Evolutionary conservation across 2,888 invertebrate species (phyloP).

Genomic region (Blastobasis lacticolella): DNA sequence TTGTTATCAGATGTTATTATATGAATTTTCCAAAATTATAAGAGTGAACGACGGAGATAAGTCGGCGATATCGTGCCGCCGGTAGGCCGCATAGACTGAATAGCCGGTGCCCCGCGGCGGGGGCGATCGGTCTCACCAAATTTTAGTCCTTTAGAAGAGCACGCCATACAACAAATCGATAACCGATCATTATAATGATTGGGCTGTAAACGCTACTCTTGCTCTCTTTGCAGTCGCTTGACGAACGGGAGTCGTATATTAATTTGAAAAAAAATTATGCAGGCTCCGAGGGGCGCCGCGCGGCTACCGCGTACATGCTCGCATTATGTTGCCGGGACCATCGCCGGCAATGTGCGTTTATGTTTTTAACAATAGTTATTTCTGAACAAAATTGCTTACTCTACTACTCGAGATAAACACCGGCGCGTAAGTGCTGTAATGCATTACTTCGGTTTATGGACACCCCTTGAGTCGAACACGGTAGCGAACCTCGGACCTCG

Average conservation of each 20-base stretch:
- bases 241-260: constrained; percentile 64
- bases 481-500: no score
- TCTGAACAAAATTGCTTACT: constrained; percentile 8
- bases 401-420: constrained; percentile 13
- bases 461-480: no score
- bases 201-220: constrained; percentile 60
- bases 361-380: constrained; percentile 11
- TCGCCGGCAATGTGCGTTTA: constrained; percentile 18
- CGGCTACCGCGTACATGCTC: constrained; percentile 7
- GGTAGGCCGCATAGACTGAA: constrained; percentile 62
- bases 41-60: constrained; percentile 60
- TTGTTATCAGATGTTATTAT: constrained; percentile 72
- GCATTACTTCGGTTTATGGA: no score
- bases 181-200: constrained; percentile 72
- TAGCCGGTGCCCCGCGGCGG: constrained; percentile 49
- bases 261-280: constrained; percentile 21
- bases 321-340: constrained; percentile 19
- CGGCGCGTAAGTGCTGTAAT: no score
- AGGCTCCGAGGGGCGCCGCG: not conserved
- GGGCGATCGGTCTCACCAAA: constrained; percentile 60
- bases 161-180: constrained; percentile 68
- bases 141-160: constrained; percentile 64
- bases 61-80: constrained; percentile 64
- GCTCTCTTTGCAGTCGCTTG: constrained; percentile 50
- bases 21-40: constrained; percentile 70